Evolutionary conservation across 1,140 invertebrate genomes (phyloP).

Genomic region (Antheraea mylitta): DNA sequence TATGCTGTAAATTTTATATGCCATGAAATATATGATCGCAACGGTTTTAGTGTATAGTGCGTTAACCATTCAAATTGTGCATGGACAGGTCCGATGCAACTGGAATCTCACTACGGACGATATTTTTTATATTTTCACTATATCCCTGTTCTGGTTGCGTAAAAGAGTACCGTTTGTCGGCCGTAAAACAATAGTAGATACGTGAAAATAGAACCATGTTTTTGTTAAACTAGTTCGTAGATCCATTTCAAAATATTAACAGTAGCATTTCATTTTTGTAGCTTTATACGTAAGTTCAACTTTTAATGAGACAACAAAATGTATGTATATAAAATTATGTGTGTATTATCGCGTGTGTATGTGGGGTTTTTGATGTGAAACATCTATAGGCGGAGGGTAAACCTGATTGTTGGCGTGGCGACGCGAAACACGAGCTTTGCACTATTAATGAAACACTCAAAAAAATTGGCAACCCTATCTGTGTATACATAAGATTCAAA

Average conservation of each 20-base stretch:
- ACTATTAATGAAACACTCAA: too few relatives aligned
- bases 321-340: too few relatives aligned
- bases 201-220: constrained; percentile 30
- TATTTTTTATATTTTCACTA: constrained; percentile 64
- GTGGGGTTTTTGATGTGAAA: too few relatives aligned
- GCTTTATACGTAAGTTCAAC: not conserved
- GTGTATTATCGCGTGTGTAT: too few relatives aligned
- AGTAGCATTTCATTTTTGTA: not conserved
- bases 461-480: too few relatives aligned
- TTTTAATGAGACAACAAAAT: not conserved
- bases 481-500: too few relatives aligned
- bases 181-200: constrained; percentile 41
- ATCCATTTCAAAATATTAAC: constrained; percentile 3
- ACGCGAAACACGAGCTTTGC: too few relatives aligned
- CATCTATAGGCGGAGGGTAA: too few relatives aligned
- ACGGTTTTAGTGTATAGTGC: constrained; percentile 22
- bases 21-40: not conserved
- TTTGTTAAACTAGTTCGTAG: constrained; percentile 20
- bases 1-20: too few relatives aligned
- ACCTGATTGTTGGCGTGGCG: too few relatives aligned
- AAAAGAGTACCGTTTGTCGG: constrained; percentile 46
- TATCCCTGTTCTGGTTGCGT: constrained; percentile 46
- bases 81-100: constrained; percentile 41
- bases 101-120: constrained; percentile 44
- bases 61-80: constrained; percentile 33